These are phyloP conservation scores for Saccostrea glomerata DNA, from an alignment of 1,140 invertebrate species.

Conservation along the genomic window DNA sequence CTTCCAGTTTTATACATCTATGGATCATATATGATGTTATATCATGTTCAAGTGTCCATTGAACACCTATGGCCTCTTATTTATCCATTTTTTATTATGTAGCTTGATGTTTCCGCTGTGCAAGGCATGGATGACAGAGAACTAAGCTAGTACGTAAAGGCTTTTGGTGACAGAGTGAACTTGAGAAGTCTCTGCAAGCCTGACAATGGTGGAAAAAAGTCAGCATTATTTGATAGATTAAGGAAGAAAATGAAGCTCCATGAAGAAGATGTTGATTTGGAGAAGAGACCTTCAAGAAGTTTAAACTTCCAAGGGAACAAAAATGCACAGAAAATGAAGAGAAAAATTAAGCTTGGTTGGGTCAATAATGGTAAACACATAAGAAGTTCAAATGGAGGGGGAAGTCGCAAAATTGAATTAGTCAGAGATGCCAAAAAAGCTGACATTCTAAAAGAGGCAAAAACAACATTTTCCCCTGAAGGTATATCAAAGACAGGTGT, in stretches of 20 bases:
- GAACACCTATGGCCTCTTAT: too few relatives aligned
- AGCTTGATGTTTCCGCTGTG: conserved; percentile 1
- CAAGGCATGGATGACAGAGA: background rate
- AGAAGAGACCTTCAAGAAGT: background rate
- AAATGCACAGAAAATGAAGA: conserved; percentile 28
- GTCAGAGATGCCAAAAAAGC: conserved; percentile 3
- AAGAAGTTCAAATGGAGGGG: conserved; percentile 36
- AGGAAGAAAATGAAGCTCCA: conserved; percentile 2
- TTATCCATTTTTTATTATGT: background rate
- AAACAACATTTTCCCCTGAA: conserved; percentile 39
- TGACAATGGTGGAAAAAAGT: background rate
- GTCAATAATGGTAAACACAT: conserved; percentile 44
- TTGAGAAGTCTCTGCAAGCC: background rate
- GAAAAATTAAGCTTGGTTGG: conserved; percentile 51
- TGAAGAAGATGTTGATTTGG: background rate
- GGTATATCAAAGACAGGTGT: conserved; percentile 41
- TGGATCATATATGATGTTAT: too few relatives aligned
- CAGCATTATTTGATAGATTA: background rate
- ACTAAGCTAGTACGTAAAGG: background rate
- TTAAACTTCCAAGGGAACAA: background rate
- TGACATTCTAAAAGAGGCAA: conserved; percentile 19
- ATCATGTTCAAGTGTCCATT: too few relatives aligned
- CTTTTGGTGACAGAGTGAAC: background rate
- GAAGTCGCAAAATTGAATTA: conserved; percentile 19
- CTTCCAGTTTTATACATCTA: too few relatives aligned